Base-by-base conservation (phyloP, 2,888 invertebrate species). In the Drosophila atripex region DNA sequence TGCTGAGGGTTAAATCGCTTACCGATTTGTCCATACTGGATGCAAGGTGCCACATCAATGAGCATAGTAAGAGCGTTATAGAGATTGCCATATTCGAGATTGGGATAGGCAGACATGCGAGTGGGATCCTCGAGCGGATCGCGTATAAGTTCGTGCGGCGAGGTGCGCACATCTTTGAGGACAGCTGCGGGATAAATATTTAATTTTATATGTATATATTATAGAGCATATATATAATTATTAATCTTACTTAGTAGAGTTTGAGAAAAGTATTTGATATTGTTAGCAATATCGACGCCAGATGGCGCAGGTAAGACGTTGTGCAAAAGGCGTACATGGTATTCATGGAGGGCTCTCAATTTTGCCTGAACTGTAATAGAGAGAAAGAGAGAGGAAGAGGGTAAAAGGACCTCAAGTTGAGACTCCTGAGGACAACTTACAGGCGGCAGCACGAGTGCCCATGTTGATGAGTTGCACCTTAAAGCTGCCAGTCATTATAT, bases 231-330 rank as follows among this genome's bases (percentile, higher is more conserved):
- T n/a, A 18, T 9, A 14, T 35, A 21, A 35, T 3, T 18, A n/a
- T 8, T 38, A 8, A 73, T 94, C 95, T 94, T 93, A 99, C 99
- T 97, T 80, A 99, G 93, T 73, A 99, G 93, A 43, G 98, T 98
- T 93, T 98, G 98, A 49, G 98, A 97, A 93, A 99, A 99, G 93
- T 98, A 99, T 92, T 99, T 98, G 89, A 99, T 94, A 61, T 98
- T 99, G 92, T 98, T 98, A 74, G 98, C 98, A 92, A 99, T 97
- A 92, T 99, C 99, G 72, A 95, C 94, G 75, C 99, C 99, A 69
- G 97, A 97, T 41, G 99, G 99, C 82, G 96, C 94, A 70, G 99
- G 98, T 91, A 97, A 95, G 82, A 95, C 94, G 88, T 97, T 97
- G 93, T 98, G 97, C 91, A 97, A 94, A 80, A 98, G 94, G 78